Conservation (phyloP, 2,113 vertebrate species). For the Nettapus auritus region DNA sequence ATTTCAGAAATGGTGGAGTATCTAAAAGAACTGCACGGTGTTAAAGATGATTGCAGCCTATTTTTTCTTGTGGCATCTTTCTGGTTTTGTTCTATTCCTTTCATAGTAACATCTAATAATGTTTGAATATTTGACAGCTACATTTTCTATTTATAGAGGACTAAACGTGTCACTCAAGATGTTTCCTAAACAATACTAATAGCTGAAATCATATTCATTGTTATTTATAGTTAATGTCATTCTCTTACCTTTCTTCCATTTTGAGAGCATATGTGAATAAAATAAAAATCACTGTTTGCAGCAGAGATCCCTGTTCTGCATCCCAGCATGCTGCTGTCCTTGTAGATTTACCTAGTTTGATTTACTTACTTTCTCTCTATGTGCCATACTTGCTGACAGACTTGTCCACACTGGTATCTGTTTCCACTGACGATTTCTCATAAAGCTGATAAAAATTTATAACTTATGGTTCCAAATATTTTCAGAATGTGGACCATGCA, state of each 20-base stretch:
- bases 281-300: background rate
- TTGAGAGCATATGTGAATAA: background rate
- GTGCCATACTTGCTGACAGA: background rate
- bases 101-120: background rate
- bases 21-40: background rate
- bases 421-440: background rate
- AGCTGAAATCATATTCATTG: background rate
- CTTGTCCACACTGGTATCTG: accelerated
- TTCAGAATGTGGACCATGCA: accelerated
- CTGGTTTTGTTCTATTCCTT: background rate
- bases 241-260: background rate
- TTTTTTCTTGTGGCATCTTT: accelerated
- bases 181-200: background rate
- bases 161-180: background rate
- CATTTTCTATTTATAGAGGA: background rate
- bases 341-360: background rate
- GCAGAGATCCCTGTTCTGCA: background rate
- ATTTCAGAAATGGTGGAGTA: background rate
- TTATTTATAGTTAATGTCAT: background rate
- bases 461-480: background rate
- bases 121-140: background rate
- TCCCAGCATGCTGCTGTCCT: background rate
- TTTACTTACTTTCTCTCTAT: background rate
- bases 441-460: background rate
- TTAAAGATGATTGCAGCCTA: background rate